Percentiles rank a stretch among this genome's conserved stretches.
phyloP scores from a whole-genome alignment of 2,888 invertebrate genomes.

The Acanthosepion pharaonis region DNA sequence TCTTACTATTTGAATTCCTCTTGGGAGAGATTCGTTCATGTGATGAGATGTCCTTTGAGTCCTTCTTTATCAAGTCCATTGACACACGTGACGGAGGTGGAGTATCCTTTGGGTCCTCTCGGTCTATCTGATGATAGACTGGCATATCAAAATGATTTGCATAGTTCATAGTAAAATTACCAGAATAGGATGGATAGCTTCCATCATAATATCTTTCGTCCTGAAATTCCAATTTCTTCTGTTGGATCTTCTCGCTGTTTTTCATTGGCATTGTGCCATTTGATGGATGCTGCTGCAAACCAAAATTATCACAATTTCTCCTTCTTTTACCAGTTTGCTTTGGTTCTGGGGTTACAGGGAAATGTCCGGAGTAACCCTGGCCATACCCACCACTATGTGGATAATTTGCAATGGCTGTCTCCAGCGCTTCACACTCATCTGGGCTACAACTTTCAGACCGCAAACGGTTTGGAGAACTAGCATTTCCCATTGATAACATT shows the following conservation, averaged over 20 bases:
- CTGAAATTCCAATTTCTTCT: slow-evolving; percentile 42
- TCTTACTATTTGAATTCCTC: slow-evolving; percentile 38
- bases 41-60: slow-evolving; percentile 24
- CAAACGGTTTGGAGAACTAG: slow-evolving; percentile 44
- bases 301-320: slow-evolving; percentile 45
- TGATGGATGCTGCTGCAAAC: slow-evolving; percentile 36
- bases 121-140: slow-evolving; percentile 35
- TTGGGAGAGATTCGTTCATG: slow-evolving; percentile 46
- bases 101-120: slow-evolving; percentile 37
- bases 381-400: slow-evolving; percentile 45
- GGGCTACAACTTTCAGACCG: slow-evolving; percentile 45
- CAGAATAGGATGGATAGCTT: slow-evolving; percentile 37
- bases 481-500: slow-evolving; percentile 36
- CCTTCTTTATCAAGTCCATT: slow-evolving; percentile 34
- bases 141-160: slow-evolving; percentile 45
- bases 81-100: slow-evolving; percentile 24
- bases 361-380: slow-evolving; percentile 43
- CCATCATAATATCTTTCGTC: slow-evolving; percentile 40
- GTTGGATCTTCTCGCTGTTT: slow-evolving; percentile 36
- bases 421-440: slow-evolving; percentile 45
- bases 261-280: slow-evolving; percentile 43
- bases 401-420: slow-evolving; percentile 44
- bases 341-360: slow-evolving; percentile 42
- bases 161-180: slow-evolving; percentile 43
- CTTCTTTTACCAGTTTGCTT: slow-evolving; percentile 42